Conservation (phyloP, 1,140 invertebrate genomes). For the Drosophila nigrodunni region DNA sequence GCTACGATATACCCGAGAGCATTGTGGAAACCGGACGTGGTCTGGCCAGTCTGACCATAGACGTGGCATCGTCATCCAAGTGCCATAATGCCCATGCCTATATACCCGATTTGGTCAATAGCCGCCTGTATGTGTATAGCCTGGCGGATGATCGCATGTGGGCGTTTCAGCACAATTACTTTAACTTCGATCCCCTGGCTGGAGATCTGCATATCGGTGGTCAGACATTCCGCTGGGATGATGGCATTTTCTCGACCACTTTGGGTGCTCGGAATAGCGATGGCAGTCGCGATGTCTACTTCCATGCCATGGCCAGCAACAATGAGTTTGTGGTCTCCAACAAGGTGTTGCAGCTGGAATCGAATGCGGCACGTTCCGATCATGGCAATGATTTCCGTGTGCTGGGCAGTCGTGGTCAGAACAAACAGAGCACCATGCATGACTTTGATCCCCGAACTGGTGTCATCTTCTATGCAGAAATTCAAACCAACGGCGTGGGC, state of each 20-base stretch:
- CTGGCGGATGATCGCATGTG: slow-evolving; percentile 87
- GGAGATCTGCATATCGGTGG: slow-evolving; percentile 89
- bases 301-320: slow-evolving; percentile 88
- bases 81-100: slow-evolving; percentile 90
- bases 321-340: slow-evolving; percentile 89
- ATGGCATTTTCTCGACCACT: slow-evolving; percentile 89
- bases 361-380: slow-evolving; percentile 86
- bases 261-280: slow-evolving; percentile 86
- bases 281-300: slow-evolving; percentile 87
- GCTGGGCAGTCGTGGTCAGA: slow-evolving; percentile 87
- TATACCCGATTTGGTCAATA: slow-evolving; percentile 89
- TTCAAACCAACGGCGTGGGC: slow-evolving; percentile 88
- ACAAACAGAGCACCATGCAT: slow-evolving; percentile 88
- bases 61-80: slow-evolving; percentile 85
- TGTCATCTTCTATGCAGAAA: slow-evolving; percentile 88
- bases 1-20: slow-evolving; percentile 73
- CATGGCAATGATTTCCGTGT: slow-evolving; percentile 86
- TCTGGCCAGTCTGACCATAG: slow-evolving; percentile 88
- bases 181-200: slow-evolving; percentile 89
- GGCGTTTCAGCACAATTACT: slow-evolving; percentile 90
- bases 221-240: slow-evolving; percentile 89
- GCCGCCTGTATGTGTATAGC: slow-evolving; percentile 89
- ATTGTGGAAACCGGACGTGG: slow-evolving; percentile 83
- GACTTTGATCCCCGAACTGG: slow-evolving; percentile 86
- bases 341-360: slow-evolving; percentile 87